Conservation (phyloP, 23 tunicate species). For the Trididemnum nubilum region DNA sequence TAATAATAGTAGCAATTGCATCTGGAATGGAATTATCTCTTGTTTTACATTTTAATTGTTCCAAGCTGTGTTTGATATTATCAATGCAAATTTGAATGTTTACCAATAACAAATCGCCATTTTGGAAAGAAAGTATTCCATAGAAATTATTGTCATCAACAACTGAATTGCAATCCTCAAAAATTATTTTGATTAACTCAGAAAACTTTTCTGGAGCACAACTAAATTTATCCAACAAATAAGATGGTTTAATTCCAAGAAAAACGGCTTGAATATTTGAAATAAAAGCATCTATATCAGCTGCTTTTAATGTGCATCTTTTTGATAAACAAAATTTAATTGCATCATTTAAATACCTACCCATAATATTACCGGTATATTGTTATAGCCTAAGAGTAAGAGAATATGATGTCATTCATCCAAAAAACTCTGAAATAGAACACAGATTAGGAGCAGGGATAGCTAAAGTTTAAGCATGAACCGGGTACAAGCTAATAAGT, state of each 20-base stretch:
- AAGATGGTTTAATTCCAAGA: conserved; percentile 25
- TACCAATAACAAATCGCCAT: conserved; percentile 19
- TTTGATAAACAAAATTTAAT: conserved; percentile 5
- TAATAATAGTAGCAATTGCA: background rate
- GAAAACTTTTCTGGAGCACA: conserved; percentile 3
- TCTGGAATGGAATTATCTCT: background rate
- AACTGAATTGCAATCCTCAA: background rate
- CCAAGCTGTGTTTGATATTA: background rate
- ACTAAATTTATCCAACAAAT: background rate
- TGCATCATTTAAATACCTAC: background rate
- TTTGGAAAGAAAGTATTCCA: conserved; percentile 1
- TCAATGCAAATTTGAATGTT: background rate
- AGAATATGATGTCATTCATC: too few species aligned
- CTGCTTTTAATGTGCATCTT: background rate
- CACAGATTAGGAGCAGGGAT: too few species aligned
- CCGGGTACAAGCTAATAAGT: too few species aligned
- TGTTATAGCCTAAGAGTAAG: too few species aligned
- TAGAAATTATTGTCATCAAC: background rate
- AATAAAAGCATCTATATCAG: background rate
- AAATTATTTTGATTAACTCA: background rate
- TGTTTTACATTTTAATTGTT: background rate
- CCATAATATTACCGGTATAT: too few species aligned
- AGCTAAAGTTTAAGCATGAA: too few species aligned
- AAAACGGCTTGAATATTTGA: conserved; percentile 16
- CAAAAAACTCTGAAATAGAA: too few species aligned